Conservation (phyloP, 2,888 invertebrate species). For the Pyralis farinalis region DNA sequence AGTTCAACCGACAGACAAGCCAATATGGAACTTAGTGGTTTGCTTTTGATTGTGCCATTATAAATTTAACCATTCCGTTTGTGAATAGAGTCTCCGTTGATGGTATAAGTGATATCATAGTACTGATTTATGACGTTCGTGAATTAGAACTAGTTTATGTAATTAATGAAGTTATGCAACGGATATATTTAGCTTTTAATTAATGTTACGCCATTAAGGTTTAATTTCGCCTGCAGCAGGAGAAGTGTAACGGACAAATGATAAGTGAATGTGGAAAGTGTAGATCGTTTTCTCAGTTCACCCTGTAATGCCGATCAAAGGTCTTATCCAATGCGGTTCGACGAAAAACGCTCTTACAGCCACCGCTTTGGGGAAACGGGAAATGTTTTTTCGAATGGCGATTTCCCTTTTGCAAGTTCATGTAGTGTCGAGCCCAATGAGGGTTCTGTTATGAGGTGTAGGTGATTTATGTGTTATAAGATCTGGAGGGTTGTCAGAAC, state of each 20-base stretch:
- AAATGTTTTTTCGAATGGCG: conserved; percentile 51
- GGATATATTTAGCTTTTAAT: conserved; percentile 13
- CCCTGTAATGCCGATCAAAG: conserved; percentile 64
- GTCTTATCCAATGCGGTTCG: conserved; percentile 48
- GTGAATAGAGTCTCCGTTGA: conserved; percentile 8
- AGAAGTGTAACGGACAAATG: conserved; percentile 37
- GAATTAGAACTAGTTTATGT: conserved; percentile 15
- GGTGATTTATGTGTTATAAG: conserved; percentile 56
- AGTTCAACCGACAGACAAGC: conserved; percentile 58
- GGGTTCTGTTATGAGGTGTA: conserved; percentile 51
- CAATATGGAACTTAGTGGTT: conserved; percentile 56
- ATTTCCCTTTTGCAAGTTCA: conserved; percentile 58
- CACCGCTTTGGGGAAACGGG: conserved; percentile 38
- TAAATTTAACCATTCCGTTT: conserved; percentile 1
- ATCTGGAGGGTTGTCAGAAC: conserved; percentile 39
- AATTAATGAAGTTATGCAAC: conserved; percentile 6
- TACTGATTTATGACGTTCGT: conserved; percentile 33
- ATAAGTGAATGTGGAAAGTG: conserved; percentile 57
- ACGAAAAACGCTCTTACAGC: conserved; percentile 48
- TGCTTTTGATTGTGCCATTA: conserved; percentile 23
- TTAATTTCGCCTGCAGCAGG: conserved; percentile 28
- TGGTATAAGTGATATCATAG: conserved; percentile 21
- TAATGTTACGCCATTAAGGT: conserved; percentile 32
- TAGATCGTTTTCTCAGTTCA: conserved; percentile 62
- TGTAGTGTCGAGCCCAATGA: conserved; percentile 56